Percentiles rank a stretch among this genome's conserved stretches.
These are phyloP conservation scores for Hoplostethus mediterraneus DNA, from an alignment of 2,797 vertebrate genomes.

Conservation along the genomic window DNA sequence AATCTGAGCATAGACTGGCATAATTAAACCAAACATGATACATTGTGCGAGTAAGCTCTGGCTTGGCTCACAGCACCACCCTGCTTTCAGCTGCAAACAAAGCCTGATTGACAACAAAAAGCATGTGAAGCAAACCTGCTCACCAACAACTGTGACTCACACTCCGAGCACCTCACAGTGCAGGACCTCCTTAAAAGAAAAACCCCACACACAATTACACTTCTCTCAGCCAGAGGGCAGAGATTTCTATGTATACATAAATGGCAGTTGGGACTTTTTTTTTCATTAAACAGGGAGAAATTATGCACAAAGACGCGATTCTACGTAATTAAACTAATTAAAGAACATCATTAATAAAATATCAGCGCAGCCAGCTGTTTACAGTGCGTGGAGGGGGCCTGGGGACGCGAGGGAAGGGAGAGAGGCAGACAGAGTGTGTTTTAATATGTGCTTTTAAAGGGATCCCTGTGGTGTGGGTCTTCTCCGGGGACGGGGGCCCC, in stretches of 20 bases:
- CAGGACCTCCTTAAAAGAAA: slow-evolving; percentile 54
- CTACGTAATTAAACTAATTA: slow-evolving; percentile 90
- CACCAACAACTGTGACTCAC: slow-evolving; percentile 64
- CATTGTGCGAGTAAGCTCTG: slow-evolving; percentile 56
- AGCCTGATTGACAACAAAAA: slow-evolving; percentile 75
- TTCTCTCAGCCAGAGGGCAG: slow-evolving; percentile 75
- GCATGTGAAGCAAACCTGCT: slow-evolving; percentile 56
- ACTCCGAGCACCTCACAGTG: slow-evolving; percentile 43
- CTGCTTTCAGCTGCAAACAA: slow-evolving; percentile 77
- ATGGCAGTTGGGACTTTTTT: slow-evolving; percentile 75
- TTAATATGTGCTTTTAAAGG: slow-evolving; percentile 87
- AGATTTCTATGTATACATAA: slow-evolving; percentile 76
- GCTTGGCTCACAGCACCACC: slow-evolving; percentile 68
- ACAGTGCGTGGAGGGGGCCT: slow-evolving; percentile 78
- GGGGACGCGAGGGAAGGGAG: slow-evolving; percentile 72
- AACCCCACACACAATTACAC: slow-evolving; percentile 54
- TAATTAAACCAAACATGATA: slow-evolving; percentile 69
- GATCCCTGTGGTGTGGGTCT: slow-evolving; percentile 74
- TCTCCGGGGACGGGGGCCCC: slow-evolving; percentile 68
- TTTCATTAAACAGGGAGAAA: slow-evolving; percentile 82
- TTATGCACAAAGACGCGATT: slow-evolving; percentile 85
- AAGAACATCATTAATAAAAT: slow-evolving; percentile 90
- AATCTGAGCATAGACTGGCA: slow-evolving; percentile 47
- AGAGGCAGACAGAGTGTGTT: slow-evolving; percentile 74
- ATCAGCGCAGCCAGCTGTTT: slow-evolving; percentile 87